A percentile compares a stretch with the other conserved stretches of the same genome.
Evolutionary conservation across 2,797 vertebrate species (phyloP).

Genomic region (Sebastes variabilis): DNA sequence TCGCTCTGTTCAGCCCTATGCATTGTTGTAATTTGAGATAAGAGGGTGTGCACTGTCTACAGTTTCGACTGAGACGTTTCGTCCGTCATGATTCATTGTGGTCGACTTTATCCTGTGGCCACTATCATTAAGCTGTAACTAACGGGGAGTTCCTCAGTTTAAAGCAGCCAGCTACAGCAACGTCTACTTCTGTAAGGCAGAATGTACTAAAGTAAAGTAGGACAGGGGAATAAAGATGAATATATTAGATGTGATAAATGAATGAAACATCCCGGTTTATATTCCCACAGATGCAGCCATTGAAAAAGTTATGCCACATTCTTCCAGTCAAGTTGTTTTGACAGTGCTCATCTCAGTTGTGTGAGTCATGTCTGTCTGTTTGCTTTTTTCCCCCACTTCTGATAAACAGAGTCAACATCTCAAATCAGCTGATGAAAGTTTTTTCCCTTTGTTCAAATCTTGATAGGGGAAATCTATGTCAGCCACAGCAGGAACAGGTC

Average conservation of each 20-base stretch:
- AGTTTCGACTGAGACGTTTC: constrained; percentile 25
- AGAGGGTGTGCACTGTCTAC: constrained; percentile 40
- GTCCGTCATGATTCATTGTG: constrained; percentile 27
- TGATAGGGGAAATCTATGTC: background rate
- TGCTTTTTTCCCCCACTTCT: background rate
- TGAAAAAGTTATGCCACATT: background rate
- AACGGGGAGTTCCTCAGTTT: background rate
- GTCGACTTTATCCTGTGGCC: background rate
- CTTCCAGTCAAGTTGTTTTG: constrained; percentile 14
- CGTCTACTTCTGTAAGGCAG: background rate
- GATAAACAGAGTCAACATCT: constrained; percentile 6
- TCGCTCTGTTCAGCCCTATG: constrained; percentile 1
- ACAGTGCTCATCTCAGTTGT: background rate
- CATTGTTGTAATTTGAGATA: constrained; percentile 61
- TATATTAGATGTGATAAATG: background rate
- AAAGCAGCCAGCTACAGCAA: background rate
- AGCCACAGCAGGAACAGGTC: background rate
- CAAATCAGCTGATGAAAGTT: background rate
- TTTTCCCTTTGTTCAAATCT: background rate
- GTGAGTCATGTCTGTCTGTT: constrained; percentile 34
- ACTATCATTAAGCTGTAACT: background rate
- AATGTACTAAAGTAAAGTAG: background rate
- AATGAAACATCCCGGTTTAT: background rate
- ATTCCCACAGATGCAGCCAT: background rate
- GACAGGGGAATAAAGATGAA: background rate